These are phyloP conservation scores for Chaetops frenatus DNA, from an alignment of 2,113 vertebrate genomes.

Conservation along the genomic window DNA sequence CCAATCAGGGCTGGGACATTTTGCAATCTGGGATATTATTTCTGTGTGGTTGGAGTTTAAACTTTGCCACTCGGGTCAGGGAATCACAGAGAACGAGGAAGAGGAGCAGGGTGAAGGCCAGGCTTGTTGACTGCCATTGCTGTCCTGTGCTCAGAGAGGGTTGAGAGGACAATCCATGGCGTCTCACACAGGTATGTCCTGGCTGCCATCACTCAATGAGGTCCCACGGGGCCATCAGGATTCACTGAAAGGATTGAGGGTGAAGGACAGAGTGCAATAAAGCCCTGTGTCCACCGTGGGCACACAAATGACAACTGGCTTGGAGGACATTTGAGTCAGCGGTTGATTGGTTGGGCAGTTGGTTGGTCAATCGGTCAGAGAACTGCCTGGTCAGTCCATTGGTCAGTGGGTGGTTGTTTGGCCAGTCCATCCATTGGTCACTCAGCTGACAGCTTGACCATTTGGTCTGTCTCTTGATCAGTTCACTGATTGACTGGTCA, in stretches of 20 bases:
- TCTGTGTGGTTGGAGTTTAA: conserved; percentile 57
- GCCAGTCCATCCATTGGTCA: background rate
- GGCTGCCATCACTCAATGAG: rapidly evolving
- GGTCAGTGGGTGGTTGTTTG: background rate
- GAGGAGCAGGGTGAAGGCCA: background rate
- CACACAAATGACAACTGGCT: background rate
- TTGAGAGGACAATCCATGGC: background rate
- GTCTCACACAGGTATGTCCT: conserved; percentile 34
- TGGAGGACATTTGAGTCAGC: background rate
- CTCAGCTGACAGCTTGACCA: background rate
- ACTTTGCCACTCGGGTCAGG: conserved; percentile 18
- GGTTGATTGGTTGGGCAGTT: background rate
- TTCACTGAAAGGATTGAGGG: background rate
- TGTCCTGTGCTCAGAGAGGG: rapidly evolving
- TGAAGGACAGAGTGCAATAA: background rate
- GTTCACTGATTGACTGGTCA: background rate
- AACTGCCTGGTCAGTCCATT: background rate
- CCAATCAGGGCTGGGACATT: conserved; percentile 31
- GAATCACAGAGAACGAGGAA: background rate
- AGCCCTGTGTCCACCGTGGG: background rate
- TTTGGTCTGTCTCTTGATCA: background rate
- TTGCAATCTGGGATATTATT: conserved; percentile 2
- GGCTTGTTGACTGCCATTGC: rapidly evolving
- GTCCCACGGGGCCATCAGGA: rapidly evolving
- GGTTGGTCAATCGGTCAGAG: background rate